Base-by-base conservation (phyloP, 2,113 vertebrate genomes). In the Isichthys henryi region DNA sequence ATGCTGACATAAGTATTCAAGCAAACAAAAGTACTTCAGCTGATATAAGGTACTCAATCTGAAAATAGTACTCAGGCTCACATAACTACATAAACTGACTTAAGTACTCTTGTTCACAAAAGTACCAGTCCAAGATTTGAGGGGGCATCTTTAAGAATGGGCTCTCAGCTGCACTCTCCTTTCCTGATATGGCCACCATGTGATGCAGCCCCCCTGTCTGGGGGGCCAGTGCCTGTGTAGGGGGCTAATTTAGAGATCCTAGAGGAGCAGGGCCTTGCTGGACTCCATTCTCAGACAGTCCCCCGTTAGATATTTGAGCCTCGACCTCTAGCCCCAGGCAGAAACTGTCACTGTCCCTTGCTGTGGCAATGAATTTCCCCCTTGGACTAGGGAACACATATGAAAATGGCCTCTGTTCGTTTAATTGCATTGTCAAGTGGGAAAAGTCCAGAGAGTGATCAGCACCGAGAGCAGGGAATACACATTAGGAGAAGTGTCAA, bases 331-430 rank as follows among this genome's bases (percentile, higher is more conserved):
- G 62, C 56, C 58, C 58, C 19, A 46, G 39, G 48, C 39, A 88
- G 21, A 27, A n/a, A 48, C n/a, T 23, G 39, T 58, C 58, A 49
- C 53, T 43, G 53, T 46, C 52, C n/a, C 19, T 21, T 8, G 23
- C 39, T n/a, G 35, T 53, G 31, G 15, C 10, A 15, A n/a, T 58
- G 52, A 58, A 23, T 43, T 43, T 35, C 11, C 27, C 86, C 86
- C 52, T 23, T 21, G 27, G 50, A 35, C 35, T 3, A 31, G 83
- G 45, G 48, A 17, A 58, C 86, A 39, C 45, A 15, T 19, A 50
- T 88, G 87, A 88, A 88, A 19, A 48, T 88, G 58, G 58, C 3
- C 23, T 70, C 56, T 88, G 21, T 88, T 27, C 53, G 35, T 86
- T 53, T 9, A 88, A 15, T 49, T 50, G 27, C 45, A 50, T 23